phyloP scores from a whole-genome alignment of 2,797 vertebrate species.

The Huso huso region DNA sequence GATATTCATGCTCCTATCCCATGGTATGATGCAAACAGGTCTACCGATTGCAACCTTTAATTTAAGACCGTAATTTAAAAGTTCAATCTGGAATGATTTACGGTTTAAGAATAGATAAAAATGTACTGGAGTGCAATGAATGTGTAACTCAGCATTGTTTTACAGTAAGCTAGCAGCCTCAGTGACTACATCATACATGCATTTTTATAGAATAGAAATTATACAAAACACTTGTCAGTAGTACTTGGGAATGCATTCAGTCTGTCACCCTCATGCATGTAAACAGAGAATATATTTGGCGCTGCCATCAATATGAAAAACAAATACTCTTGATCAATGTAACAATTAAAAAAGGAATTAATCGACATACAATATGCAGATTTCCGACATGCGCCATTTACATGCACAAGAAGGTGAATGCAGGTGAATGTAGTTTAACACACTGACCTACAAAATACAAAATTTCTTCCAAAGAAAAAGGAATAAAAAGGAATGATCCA shows the following conservation, averaged over 20 bases:
- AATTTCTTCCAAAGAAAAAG: no score
- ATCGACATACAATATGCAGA: constrained; percentile 39
- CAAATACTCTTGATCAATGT: constrained; percentile 9
- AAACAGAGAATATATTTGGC: constrained; percentile 29
- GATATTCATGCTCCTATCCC: constrained; percentile 11
- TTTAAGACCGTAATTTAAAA: constrained; percentile 15
- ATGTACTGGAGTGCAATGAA: constrained; percentile 4
- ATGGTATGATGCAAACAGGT: constrained; percentile 11
- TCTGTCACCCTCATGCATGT: constrained; percentile 15
- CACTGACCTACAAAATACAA: constrained; percentile 16
- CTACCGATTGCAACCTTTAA: not conserved
- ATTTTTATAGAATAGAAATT: constrained; percentile 23
- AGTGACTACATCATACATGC: constrained; percentile 55
- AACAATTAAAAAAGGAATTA: constrained; percentile 36
- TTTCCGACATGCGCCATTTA: constrained; percentile 35
- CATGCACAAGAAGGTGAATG: constrained; percentile 40
- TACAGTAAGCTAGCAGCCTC: constrained; percentile 16
- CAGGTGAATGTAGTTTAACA: constrained; percentile 25
- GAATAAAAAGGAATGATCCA: not conserved
- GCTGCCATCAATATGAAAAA: constrained; percentile 34
- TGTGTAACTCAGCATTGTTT: constrained; percentile 12
- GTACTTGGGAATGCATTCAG: constrained; percentile 25
- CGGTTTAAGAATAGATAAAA: constrained; percentile 18
- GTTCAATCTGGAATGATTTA: constrained; percentile 42
- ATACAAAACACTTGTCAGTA: constrained; percentile 47